Conservation (phyloP, 2,888 invertebrate species). For the Atrina japonica region DNA sequence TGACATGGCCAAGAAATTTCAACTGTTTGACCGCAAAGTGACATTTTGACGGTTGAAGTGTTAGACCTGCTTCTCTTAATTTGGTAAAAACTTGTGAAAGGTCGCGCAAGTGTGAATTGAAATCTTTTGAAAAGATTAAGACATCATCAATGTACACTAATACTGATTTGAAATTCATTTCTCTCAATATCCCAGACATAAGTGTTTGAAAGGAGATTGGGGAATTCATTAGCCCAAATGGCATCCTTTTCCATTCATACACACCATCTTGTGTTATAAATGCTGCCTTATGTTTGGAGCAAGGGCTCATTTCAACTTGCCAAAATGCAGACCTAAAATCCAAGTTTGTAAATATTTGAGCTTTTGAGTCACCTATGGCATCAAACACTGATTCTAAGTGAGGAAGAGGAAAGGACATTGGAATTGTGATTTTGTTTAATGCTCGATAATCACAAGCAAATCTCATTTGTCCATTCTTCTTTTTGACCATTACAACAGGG, state of each 20-base stretch:
- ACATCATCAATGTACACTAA: no score
- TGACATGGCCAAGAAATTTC: no score
- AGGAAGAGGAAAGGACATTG: slow-evolving; percentile 49
- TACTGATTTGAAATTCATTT: slow-evolving; percentile 47
- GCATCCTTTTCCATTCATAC: slow-evolving; percentile 40
- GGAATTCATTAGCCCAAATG: slow-evolving; percentile 52
- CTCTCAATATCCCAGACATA: slow-evolving; percentile 32
- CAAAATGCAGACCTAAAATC: slow-evolving; percentile 43
- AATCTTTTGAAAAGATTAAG: slow-evolving; percentile 14
- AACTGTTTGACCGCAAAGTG: no score
- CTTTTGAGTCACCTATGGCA: slow-evolving; percentile 45
- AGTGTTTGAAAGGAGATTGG: no score
- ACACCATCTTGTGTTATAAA: no score
- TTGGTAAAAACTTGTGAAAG: background rate
- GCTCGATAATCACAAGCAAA: slow-evolving; percentile 49
- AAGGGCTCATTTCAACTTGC: slow-evolving; percentile 22
- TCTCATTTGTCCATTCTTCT: slow-evolving; percentile 43
- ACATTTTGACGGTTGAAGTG: slow-evolving; percentile 51
- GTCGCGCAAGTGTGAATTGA: background rate
- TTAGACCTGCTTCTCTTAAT: background rate
- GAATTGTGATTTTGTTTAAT: slow-evolving; percentile 40
- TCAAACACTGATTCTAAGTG: slow-evolving; percentile 50
- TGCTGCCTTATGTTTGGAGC: slow-evolving; percentile 44
- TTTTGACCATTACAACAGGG: slow-evolving; percentile 27
- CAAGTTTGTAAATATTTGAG: slow-evolving; percentile 44